phyloP scores from a whole-genome alignment of 1,140 invertebrate species.

The Sminthurinus signatus region DNA sequence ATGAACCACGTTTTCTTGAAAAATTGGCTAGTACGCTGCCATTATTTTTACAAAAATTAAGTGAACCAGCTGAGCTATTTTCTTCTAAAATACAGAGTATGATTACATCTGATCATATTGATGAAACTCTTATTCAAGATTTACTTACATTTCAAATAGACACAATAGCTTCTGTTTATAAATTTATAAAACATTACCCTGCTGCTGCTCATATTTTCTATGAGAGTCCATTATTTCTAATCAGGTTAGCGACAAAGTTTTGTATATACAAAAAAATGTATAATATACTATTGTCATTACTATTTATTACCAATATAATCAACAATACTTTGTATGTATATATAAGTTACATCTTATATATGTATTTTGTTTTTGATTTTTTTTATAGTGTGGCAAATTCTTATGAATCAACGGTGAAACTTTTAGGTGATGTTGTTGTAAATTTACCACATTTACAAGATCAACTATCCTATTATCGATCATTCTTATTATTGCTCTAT shows the following conservation, averaged over 20 bases:
- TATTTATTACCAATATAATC: too few species aligned
- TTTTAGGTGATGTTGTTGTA: neutral
- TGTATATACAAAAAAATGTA: too few species aligned
- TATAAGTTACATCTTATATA: neutral
- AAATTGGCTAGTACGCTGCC: constrained; percentile 45
- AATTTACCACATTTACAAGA: neutral
- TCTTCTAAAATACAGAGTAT: constrained; percentile 37
- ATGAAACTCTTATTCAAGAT: constrained; percentile 41
- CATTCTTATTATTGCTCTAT: constrained; percentile 6
- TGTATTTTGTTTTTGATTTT: neutral
- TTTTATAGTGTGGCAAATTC: constrained; percentile 19
- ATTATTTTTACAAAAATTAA: constrained; percentile 43
- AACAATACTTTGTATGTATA: constrained; percentile 3
- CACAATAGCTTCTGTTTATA: constrained; percentile 45
- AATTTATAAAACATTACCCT: constrained; percentile 48
- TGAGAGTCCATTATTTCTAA: constrained; percentile 22
- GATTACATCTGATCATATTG: neutral
- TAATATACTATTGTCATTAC: too few species aligned
- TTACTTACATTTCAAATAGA: constrained; percentile 48
- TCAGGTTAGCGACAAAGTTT: too few species aligned
- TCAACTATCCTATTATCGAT: neutral
- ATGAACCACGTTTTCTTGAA: constrained; percentile 48
- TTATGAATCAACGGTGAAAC: constrained; percentile 19
- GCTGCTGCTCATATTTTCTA: constrained; percentile 43
- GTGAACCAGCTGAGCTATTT: constrained; percentile 19